Evolutionary conservation across 1,140 invertebrate species (phyloP), one percentile per base, ranked within the genome.

Genomic region (Cyclargus thomasi): DNA sequence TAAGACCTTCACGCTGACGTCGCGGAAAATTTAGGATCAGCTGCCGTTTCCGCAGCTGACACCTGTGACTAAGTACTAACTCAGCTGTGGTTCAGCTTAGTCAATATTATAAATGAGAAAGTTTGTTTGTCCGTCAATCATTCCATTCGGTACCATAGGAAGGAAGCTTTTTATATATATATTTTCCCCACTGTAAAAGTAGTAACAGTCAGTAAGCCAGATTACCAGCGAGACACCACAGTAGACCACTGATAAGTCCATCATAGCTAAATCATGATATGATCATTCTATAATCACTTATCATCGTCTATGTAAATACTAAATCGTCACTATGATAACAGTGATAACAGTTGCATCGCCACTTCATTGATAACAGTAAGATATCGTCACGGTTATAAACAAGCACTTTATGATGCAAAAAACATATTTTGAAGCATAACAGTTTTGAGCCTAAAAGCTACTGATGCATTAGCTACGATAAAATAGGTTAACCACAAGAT

Each of bases 261-360:
- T 47, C 39, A 47, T 47, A 8, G 10, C 14, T 11, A 47, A 47
- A 47, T 47, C 39, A 47, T 47, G 39, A 14, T 14, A 47, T 8
- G 39, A 47, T 47, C 39, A 47, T 47, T 47, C 39, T 47, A 11
- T 47, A 47, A 47, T 47, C 39, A 47, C 39, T 47, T 47, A 47
- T 47, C 39, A 16, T 8, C 10, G 14, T 16, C 39, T 14, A 47
- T 47, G 39, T 16, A 47, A 47, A 35, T 35, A 3, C 3, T 35
- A 35, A 35, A 5, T 35, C 29, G 29, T 35, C 29, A 35, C 29
- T 8, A 8, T 47, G 7, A 8, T 47, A 4, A 47, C 39, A 4
- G 11, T 47, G 39, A 47, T 47, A 47, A 47, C 11, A 47, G 14
- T 47, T 47, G 39, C 14, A 11, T 47, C 39, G 11, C 39, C 14